Evolutionary conservation across 2,113 vertebrate genomes (phyloP), one percentile per base, ranked within the genome.

Genomic region (Callorhinus ursinus): DNA sequence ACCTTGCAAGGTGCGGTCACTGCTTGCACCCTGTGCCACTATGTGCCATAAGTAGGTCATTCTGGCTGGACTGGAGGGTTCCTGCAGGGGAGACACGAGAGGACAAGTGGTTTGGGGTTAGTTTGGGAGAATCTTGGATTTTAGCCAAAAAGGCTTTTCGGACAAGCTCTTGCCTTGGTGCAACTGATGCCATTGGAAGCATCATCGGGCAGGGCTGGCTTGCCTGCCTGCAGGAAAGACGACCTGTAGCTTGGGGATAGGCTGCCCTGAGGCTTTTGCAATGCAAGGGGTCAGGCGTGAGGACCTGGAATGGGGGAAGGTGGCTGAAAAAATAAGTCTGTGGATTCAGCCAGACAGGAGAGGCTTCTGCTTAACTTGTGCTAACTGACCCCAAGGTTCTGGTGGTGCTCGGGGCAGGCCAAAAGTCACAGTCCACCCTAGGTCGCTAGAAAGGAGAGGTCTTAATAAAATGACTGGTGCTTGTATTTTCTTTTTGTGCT

Each of bases 401-500:
- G 63, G 61, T 57, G 46, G 28, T 59, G 19, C 26, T 59, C 42
- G 15, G 24, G 28, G 36, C 9, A 65, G 49, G 42, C 36, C 49
- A 77, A 65, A 72, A 46, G 21, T 16, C 39, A 63, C 28, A 18
- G 31, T 21, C 16, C 69, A 87, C 71, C 26, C 59, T 59, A 42
- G 12, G 16, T 13, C 79, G n/a, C 71, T 86, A 67, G 65, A 71
- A 97, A 94, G 39, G 28, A 14, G 33, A 67, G n/a, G 24, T 36
- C 76, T 80, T 80, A 71, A 77, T 86, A 67, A 86, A 96, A 87
- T n/a, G 39, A 31, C 6, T 4, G 9, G 19, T 16, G 1, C 18
- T 82, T 81, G 5, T 24, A 71, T 49, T 88, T 93, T n/a, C n/a
- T 76, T 79, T 91, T 74, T 57, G 79, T 84, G 0, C 88, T 95